Percentiles rank a stretch among this genome's conserved stretches.
phyloP scores from a whole-genome alignment of 2,888 invertebrate genomes.

The Julus scanicus region DNA sequence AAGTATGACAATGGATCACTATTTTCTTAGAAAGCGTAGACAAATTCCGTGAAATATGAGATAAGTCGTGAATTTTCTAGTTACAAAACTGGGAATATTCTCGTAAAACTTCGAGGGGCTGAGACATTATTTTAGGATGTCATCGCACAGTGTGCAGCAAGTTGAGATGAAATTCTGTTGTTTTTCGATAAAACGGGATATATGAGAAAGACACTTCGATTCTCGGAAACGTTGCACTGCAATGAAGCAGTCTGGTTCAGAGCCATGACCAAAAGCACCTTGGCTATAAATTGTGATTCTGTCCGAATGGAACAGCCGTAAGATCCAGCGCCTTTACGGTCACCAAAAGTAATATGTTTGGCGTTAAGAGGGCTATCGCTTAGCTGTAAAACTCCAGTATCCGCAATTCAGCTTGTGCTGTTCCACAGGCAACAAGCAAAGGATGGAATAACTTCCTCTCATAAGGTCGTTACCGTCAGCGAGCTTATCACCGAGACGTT shows the following conservation, averaged over 20 bases:
- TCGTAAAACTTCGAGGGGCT: too few species aligned
- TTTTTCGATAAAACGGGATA: background rate
- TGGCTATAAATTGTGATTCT: slow-evolving; percentile 30
- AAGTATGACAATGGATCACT: too few species aligned
- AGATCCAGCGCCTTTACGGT: slow-evolving; percentile 31
- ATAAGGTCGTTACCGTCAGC: slow-evolving; percentile 39
- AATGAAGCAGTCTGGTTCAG: background rate
- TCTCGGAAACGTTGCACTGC: background rate
- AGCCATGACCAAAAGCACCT: background rate
- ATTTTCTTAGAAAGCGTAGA: too few species aligned
- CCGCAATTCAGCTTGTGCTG: background rate
- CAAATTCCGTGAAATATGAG: too few species aligned
- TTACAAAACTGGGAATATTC: too few species aligned
- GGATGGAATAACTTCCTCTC: slow-evolving; percentile 42
- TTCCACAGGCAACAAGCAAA: too few species aligned
- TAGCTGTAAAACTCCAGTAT: slow-evolving; percentile 15
- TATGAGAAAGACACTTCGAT: background rate
- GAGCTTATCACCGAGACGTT: slow-evolving; percentile 28
- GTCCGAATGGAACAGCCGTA: background rate
- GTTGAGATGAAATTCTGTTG: background rate
- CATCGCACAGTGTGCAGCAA: background rate
- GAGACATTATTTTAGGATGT: too few species aligned
- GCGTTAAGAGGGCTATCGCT: slow-evolving; percentile 35
- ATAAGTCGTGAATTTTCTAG: too few species aligned
- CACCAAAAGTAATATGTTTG: slow-evolving; percentile 36